These are phyloP conservation scores for Heteromurus nitidus DNA, from an alignment of 2,888 invertebrate genomes.

Conservation along the genomic window DNA sequence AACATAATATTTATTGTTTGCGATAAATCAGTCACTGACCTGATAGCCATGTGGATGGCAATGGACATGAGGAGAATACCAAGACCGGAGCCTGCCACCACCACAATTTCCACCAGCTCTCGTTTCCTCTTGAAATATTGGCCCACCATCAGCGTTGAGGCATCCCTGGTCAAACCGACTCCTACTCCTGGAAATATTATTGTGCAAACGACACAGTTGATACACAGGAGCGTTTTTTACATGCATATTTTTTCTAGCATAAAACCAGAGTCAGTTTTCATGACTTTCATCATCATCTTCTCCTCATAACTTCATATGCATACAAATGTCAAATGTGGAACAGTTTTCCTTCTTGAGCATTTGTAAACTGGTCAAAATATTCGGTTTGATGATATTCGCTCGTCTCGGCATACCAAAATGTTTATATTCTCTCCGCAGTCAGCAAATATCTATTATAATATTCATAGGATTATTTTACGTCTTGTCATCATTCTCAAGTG, in stretches of 20 bases:
- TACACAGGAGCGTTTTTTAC: too few species aligned
- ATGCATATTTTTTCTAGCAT: neutral
- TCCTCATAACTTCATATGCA: neutral
- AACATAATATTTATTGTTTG: too few species aligned
- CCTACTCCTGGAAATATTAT: slow-evolving; percentile 80
- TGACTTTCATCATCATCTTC: neutral
- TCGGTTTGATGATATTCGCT: too few species aligned
- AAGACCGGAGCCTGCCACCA: slow-evolving; percentile 89
- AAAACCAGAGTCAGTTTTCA: neutral
- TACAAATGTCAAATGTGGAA: neutral
- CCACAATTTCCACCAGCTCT: slow-evolving; percentile 91
- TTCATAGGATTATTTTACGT: neutral
- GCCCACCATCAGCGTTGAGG: slow-evolving; percentile 91
- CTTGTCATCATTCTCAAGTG: neutral
- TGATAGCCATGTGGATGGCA: slow-evolving; percentile 61
- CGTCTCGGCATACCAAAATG: too few species aligned
- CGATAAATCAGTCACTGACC: slow-evolving; percentile 39
- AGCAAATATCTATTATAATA: neutral
- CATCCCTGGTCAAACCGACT: slow-evolving; percentile 89
- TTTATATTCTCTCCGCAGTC: neutral
- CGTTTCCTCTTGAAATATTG: slow-evolving; percentile 91
- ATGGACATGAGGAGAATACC: slow-evolving; percentile 76
- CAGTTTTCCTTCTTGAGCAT: too few species aligned
- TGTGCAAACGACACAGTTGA: too few species aligned
- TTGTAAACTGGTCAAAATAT: neutral